A percentile compares a stretch with the other conserved stretches of the same genome.
These are phyloP conservation scores for Sycophaga agraensis DNA, from an alignment of 1,140 invertebrate genomes.

Conservation along the genomic window DNA sequence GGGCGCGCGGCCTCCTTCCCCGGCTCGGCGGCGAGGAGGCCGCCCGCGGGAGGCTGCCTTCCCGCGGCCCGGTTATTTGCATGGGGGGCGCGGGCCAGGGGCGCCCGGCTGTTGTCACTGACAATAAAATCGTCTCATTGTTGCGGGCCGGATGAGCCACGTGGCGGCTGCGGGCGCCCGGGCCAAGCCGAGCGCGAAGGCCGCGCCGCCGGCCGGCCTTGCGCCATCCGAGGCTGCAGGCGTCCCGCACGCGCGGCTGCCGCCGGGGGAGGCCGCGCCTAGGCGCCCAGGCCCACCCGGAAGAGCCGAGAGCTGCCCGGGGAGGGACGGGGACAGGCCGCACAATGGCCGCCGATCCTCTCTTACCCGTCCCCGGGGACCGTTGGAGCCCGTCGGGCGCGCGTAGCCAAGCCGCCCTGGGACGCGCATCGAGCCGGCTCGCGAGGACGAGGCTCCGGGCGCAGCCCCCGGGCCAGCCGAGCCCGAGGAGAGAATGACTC, in stretches of 20 bases:
- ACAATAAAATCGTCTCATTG: conserved; percentile 41
- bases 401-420: too few species aligned
- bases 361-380: too few species aligned
- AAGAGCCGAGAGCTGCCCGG: not conserved
- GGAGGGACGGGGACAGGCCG: not conserved
- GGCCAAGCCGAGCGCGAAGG: conserved; percentile 24
- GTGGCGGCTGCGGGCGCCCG: conserved; percentile 20
- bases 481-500: too few species aligned
- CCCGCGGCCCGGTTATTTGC: conserved; percentile 1
- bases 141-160: conserved; percentile 35
- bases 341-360: too few species aligned
- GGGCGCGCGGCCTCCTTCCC: not conserved
- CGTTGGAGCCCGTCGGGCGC: too few species aligned
- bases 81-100: conserved; percentile 18
- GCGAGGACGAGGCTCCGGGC: too few species aligned
- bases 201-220: too few species aligned
- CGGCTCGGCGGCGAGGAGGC: conserved; percentile 1
- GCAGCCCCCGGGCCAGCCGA: too few species aligned
- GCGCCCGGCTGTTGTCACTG: conserved; percentile 31
- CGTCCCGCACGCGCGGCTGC: conserved; percentile 1
- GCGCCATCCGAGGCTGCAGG: conserved; percentile 1
- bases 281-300: not conserved
- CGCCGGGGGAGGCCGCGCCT: conserved; percentile 28
- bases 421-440: too few species aligned
- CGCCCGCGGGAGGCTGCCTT: not conserved